Percentiles rank a stretch among this genome's conserved stretches.
These are phyloP conservation scores for Pollachius pollachius DNA, from an alignment of 2,113 vertebrate genomes.

Conservation along the genomic window DNA sequence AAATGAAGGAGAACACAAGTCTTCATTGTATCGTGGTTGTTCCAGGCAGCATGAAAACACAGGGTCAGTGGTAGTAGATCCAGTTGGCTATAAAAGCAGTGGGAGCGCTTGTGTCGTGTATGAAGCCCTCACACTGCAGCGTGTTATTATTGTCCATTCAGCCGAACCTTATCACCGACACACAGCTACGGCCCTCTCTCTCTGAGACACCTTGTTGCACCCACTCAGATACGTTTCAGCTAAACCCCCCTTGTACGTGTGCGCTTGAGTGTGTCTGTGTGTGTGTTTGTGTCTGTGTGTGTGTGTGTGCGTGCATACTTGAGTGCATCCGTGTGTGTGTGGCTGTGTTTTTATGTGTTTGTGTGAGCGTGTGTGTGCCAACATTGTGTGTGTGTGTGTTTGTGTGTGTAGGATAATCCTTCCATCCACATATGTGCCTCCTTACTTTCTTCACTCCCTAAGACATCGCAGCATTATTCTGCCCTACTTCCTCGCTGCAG, in stretches of 20 bases:
- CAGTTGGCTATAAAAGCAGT: no score
- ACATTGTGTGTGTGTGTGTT: no score
- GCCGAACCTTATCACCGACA: background rate
- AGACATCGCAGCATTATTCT: constrained; percentile 21
- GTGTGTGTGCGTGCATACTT: background rate
- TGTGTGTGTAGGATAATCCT: constrained; percentile 6
- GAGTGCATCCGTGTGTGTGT: background rate
- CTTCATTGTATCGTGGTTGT: no score
- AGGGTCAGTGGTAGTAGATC: no score
- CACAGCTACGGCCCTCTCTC: background rate
- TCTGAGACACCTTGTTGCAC: constrained; percentile 3
- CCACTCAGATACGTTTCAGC: background rate
- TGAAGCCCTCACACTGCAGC: no score
- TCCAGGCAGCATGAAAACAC: no score
- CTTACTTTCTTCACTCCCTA: background rate
- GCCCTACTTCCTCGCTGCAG: constrained; percentile 14
- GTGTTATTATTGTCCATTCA: background rate
- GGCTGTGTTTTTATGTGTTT: background rate
- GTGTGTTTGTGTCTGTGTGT: no score
- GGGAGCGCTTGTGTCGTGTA: no score
- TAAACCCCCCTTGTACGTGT: background rate
- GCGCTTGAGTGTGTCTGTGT: background rate
- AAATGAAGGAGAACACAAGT: no score
- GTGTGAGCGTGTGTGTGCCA: no score
- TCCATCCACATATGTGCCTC: background rate